Conservation (phyloP, 2,888 invertebrate genomes). For the Drosophila flavopinicola region DNA sequence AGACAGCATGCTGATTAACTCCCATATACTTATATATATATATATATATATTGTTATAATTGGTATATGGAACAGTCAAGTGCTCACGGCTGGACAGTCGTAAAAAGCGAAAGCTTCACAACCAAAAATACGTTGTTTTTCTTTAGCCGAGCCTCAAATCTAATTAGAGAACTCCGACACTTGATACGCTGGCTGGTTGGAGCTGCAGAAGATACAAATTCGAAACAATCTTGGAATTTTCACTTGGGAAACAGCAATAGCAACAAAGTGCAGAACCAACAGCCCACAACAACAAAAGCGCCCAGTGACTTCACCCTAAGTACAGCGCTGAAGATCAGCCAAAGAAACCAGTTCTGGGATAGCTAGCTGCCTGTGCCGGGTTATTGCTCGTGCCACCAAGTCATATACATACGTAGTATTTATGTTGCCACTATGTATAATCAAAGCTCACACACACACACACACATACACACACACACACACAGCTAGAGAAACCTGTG, state of each 20-base stretch:
- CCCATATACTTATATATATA: not conserved
- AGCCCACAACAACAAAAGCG: slow-evolving; percentile 44
- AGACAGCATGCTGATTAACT: not conserved
- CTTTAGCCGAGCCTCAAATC: slow-evolving; percentile 20
- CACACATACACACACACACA: slow-evolving; percentile 4
- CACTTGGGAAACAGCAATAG: slow-evolving; percentile 43
- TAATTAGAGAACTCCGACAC: slow-evolving; percentile 64
- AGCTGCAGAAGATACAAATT: slow-evolving; percentile 57
- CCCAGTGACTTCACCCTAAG: slow-evolving; percentile 37
- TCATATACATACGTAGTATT: slow-evolving; percentile 66
- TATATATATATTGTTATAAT: slow-evolving; percentile 31
- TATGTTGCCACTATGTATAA: slow-evolving; percentile 66
- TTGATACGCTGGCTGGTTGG: slow-evolving; percentile 56
- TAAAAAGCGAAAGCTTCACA: slow-evolving; percentile 69
- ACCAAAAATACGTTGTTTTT: slow-evolving; percentile 1
- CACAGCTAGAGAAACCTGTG: slow-evolving; percentile 52
- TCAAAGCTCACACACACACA: slow-evolving; percentile 46
- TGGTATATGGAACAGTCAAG: slow-evolving; percentile 32
- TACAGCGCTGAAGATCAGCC: slow-evolving; percentile 62
- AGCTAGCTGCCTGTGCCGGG: slow-evolving; percentile 40
- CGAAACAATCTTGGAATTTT: slow-evolving; percentile 46
- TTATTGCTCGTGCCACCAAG: slow-evolving; percentile 75
- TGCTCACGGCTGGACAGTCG: slow-evolving; percentile 30
- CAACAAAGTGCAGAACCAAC: slow-evolving; percentile 41
- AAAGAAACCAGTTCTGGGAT: slow-evolving; percentile 63